Conservation (phyloP, 2,113 vertebrate genomes). For the Crypturellus undulatus region DNA sequence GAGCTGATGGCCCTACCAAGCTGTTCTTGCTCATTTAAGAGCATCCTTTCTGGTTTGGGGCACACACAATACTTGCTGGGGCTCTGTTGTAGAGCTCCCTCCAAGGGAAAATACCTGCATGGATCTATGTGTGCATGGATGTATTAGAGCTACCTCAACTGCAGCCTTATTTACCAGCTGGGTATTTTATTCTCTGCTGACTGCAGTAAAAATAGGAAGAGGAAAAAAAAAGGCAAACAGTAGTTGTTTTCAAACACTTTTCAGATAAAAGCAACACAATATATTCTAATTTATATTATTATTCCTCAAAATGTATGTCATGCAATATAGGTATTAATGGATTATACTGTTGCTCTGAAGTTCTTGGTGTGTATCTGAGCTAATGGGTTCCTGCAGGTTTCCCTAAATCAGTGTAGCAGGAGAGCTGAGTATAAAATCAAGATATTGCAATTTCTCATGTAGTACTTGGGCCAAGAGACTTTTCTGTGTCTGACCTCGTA, state of each 20-base stretch:
- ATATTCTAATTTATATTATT: neutral
- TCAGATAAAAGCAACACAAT: neutral
- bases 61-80: neutral
- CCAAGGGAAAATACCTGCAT: neutral
- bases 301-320: neutral
- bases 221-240: neutral
- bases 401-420: neutral
- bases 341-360: neutral
- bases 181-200: neutral
- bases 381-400: neutral
- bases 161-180: neutral
- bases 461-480: neutral
- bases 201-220: neutral
- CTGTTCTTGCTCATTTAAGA: neutral
- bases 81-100: neutral
- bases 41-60: neutral
- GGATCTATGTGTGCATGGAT: neutral
- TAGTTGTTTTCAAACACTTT: neutral
- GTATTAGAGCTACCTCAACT: neutral
- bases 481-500: neutral
- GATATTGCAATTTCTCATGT: constrained; percentile 32
- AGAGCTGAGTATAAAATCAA: neutral
- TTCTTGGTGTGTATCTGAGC: neutral
- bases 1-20: neutral
- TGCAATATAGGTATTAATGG: neutral